Base-by-base conservation (phyloP, 2,888 invertebrate genomes). In the Neoascia interrupta region DNA sequence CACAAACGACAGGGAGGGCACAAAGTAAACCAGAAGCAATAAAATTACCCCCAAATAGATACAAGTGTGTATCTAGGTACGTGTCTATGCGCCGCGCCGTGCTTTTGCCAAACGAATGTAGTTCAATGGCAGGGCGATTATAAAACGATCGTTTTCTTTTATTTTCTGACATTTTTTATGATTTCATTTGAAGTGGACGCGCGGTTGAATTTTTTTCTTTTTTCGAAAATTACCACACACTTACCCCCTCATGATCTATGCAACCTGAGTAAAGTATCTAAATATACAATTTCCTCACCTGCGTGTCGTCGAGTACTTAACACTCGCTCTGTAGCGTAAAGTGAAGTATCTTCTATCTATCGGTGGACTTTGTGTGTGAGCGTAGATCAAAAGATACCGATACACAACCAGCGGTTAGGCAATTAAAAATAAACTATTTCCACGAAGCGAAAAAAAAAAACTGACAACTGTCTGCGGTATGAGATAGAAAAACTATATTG, bases 361-460 rank as follows among this genome's bases (percentile, higher is more conserved):
- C n/a, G n/a, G n/a, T n/a, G n/a, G n/a, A 5, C n/a, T n/a, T n/a
- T 54, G 18, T 47, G 56, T 64, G 63, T 76, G 45, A 69, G 5
- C 39, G 47, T 28, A 72, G 70, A 76, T 76, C 72, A 76, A 75
- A 58, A 70, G 64, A 73, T 64, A 64, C 72, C 58, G 73, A 60
- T 58, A 66, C 37, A 53, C 36, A 45, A 60, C 23, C 68, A 26
- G 31, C 21, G 53, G 60, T 21, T 47, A 60, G 53, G 45, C 73
- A 74, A 74, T 74, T 68, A 74, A 47, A 66, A 37, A 45, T 21
- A 53, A 73, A 58, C 53, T 39, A 66, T 66, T 66, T 73, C 51
- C 51, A 26, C 8, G n/a, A 34, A 21, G 3, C 8, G 39, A 61
- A 61, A 53, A 53, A 16, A 36, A 23, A 45, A 43, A 58, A 66